Base-by-base conservation (phyloP, 1,140 invertebrate genomes). In the Drosophila mojavensis region DNA sequence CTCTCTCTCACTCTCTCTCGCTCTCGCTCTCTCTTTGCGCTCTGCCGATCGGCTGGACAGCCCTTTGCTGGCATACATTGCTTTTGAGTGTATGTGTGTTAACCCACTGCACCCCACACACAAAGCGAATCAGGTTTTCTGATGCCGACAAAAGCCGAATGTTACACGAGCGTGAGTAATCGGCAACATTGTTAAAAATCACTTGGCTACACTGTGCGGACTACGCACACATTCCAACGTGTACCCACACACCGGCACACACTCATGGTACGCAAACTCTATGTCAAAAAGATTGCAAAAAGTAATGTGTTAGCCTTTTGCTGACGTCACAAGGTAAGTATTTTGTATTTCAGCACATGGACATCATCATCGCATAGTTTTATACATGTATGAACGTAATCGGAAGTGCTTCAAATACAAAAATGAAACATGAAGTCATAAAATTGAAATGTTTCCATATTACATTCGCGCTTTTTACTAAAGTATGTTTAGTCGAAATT, bases 41-140 rank as follows among this genome's bases (percentile, higher is more conserved):
- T 45, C 36, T 72, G 17, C 54, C 15, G 70, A 68, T 73, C 70
- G 69, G 36, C 47, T 72, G 63, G 63, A 59, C 39, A 72, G 69
- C 69, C 69, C 69, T 50, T 63, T 36, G n/a, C 54, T 50, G 36
- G 26, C 26, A 64, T 53, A 54, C 20, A 53, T 41, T n/a, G 13
- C 7, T 9, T 13, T 1, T 48, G 41, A 17, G 11, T 36, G 15
- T 17, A 17, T 55, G 26, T 58, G 39, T 17, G 15, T 33, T 47
- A 5, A 11, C 51, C 50, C n/a, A 20, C 30, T 53, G 26, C 26
- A 20, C 9, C 1, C n/a, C 17, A n/a, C n/a, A 30, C 11, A 17
- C 62, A 48, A 53, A 45, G 20, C n/a, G n/a, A 72, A 72, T 66
- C 69, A 58, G 54, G 69, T 72, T 72, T 66, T 59, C 13, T 6